Conservation (phyloP, 2,888 invertebrate species). For the Torymus aiolomorphi region DNA sequence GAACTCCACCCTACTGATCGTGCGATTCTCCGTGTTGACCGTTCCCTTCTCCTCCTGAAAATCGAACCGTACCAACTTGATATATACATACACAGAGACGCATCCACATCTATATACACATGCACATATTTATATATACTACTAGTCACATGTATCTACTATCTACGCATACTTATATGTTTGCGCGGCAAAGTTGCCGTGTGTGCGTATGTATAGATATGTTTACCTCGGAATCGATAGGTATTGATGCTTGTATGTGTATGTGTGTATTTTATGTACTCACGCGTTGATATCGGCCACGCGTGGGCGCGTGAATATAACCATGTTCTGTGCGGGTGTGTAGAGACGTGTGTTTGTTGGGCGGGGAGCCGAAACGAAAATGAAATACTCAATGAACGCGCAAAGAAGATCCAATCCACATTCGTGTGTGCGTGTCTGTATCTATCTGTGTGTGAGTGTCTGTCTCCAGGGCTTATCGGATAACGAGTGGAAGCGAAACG, state of each 20-base stretch:
- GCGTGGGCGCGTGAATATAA: no score
- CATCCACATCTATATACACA: background rate
- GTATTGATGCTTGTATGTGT: background rate
- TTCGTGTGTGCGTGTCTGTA: no score
- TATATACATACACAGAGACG: slow-evolving; percentile 1
- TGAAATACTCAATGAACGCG: slow-evolving; percentile 22
- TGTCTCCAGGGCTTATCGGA: slow-evolving; percentile 18
- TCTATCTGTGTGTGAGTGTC: background rate
- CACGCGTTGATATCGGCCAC: background rate
- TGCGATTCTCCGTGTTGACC: slow-evolving; percentile 81
- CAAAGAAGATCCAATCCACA: slow-evolving; percentile 16
- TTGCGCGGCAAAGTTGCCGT: background rate
- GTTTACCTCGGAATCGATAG: no score
- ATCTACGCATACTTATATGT: background rate
- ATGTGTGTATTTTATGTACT: background rate
- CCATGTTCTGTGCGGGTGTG: no score
- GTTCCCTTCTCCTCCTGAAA: slow-evolving; percentile 84
- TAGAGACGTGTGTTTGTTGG: background rate
- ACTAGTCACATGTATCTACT: background rate
- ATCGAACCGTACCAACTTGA: slow-evolving; percentile 18
- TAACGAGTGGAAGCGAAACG: background rate
- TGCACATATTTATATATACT: background rate
- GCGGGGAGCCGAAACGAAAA: background rate
- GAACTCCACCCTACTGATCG: slow-evolving; percentile 91
- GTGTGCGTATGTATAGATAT: background rate